phyloP scores from a whole-genome alignment of 2,797 vertebrate species.

The Podargus strigoides region DNA sequence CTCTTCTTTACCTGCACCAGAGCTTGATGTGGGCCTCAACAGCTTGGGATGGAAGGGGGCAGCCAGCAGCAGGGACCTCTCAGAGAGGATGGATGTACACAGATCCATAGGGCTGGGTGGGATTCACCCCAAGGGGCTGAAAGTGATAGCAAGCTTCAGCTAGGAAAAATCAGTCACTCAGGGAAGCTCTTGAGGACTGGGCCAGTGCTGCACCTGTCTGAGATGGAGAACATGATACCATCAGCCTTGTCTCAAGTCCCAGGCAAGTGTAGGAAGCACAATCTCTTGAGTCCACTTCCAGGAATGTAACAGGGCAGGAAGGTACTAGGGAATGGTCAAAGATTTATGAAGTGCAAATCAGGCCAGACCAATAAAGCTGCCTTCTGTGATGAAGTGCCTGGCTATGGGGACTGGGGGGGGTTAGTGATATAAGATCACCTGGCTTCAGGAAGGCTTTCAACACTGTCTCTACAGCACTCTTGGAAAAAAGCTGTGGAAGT shows the following conservation, averaged over 20 bases:
- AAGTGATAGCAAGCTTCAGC: not conserved
- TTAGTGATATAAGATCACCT: not conserved
- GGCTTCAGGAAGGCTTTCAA: not conserved
- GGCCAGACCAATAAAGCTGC: not conserved
- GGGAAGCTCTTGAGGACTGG: not conserved
- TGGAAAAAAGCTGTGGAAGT: not conserved
- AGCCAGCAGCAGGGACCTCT: not conserved
- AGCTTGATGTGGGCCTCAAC: not conserved
- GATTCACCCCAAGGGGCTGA: not conserved
- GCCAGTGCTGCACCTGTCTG: not conserved
- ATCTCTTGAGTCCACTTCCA: not conserved
- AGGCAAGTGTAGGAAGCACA: not conserved
- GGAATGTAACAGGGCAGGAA: not conserved
- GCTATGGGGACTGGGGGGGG: not conserved
- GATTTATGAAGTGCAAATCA: not conserved
- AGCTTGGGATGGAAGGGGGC: fast-evolving
- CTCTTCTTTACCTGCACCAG: not conserved
- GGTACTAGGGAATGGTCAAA: not conserved
- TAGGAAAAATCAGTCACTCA: not conserved
- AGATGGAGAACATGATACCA: not conserved
- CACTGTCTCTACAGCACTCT: not conserved
- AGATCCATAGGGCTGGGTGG: not conserved
- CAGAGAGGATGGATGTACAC: no score
- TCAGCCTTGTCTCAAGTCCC: not conserved
- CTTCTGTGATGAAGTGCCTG: not conserved